A percentile compares a stretch with the other conserved stretches of the same genome.
These are phyloP conservation scores for Tillus elongatus DNA, from an alignment of 2,888 invertebrate genomes.

Conservation along the genomic window DNA sequence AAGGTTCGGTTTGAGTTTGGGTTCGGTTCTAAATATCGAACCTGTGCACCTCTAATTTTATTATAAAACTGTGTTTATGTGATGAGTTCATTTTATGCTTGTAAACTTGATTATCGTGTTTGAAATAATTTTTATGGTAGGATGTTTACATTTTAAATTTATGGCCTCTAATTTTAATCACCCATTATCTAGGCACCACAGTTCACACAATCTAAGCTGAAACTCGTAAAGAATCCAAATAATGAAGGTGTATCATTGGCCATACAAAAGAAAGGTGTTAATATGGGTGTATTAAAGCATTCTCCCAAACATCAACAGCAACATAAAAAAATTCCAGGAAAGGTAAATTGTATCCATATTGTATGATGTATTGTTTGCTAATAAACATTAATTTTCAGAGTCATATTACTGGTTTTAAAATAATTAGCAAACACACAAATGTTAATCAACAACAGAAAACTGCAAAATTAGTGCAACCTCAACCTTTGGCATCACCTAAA, in stretches of 20 bases:
- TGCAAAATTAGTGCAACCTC: too few species aligned
- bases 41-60: too few species aligned
- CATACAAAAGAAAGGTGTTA: constrained; percentile 34
- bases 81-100: too few species aligned
- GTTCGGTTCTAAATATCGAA: too few species aligned
- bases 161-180: constrained; percentile 1
- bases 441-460: too few species aligned
- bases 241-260: constrained; percentile 36
- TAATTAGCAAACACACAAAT: constrained; percentile 22
- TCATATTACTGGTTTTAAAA: constrained; percentile 21
- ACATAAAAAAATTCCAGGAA: constrained; percentile 8
- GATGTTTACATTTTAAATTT: neutral
- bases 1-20: too few species aligned
- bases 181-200: neutral
- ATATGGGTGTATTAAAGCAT: constrained; percentile 35
- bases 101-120: too few species aligned
- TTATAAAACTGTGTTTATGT: too few species aligned
- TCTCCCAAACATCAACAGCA: constrained; percentile 28
- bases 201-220: constrained; percentile 36
- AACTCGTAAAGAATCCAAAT: constrained; percentile 35
- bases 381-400: constrained; percentile 5
- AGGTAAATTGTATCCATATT: constrained; percentile 10
- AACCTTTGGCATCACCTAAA: too few species aligned
- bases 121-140: too few species aligned
- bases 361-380: constrained; percentile 2